phyloP scores from a whole-genome alignment of 2,113 vertebrate species.

The Trogon melanurus region DNA sequence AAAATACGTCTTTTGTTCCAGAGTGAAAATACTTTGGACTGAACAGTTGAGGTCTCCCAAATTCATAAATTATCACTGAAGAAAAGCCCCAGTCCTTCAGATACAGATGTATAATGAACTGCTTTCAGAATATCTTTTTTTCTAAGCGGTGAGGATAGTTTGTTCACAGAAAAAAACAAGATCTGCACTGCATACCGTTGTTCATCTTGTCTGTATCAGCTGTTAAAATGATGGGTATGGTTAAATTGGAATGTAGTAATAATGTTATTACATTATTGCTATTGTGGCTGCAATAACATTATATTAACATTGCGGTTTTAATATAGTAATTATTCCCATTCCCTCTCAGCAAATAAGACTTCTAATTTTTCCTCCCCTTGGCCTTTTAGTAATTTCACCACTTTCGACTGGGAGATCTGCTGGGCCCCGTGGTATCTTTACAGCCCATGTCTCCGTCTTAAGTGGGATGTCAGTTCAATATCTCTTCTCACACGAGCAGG shows the following conservation, averaged over 20 bases:
- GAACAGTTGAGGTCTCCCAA: neutral
- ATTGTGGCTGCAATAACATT: neutral
- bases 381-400: neutral
- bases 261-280: neutral
- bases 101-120: neutral
- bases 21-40: neutral
- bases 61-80: neutral
- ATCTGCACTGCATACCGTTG: neutral
- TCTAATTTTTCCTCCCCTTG: neutral
- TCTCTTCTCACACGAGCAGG: neutral
- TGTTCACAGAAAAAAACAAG: neutral
- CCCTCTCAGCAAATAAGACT: neutral
- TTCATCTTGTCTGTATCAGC: neutral
- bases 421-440: neutral
- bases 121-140: neutral
- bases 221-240: neutral
- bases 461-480: neutral
- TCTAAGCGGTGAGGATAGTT: neutral
- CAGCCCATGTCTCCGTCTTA: rapidly evolving
- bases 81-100: neutral
- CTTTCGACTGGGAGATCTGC: neutral
- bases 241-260: neutral
- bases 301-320: neutral
- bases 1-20: neutral
- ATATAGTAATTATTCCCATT: neutral